Evolutionary conservation across 1,140 invertebrate genomes (phyloP), one percentile per base, ranked within the genome.

Genomic region (Solen grandis): DNA sequence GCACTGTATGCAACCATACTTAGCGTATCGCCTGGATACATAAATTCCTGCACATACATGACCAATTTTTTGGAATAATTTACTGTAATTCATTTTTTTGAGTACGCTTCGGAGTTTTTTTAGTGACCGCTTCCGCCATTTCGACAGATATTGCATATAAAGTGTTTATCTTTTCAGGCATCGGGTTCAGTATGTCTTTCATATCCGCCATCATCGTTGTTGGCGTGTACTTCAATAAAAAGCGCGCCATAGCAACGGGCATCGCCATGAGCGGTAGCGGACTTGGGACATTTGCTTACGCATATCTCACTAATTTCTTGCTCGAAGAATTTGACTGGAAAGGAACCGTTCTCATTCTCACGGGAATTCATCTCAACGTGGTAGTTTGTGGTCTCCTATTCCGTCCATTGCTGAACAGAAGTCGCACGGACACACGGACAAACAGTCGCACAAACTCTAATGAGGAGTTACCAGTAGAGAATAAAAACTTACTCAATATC

Each of bases 141-240:
- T n/a, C n/a, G n/a, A n/a, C n/a, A n/a, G n/a, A n/a, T n/a, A n/a
- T n/a, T n/a, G n/a, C n/a, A n/a, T n/a, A n/a, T n/a, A n/a, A n/a
- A n/a, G n/a, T 54, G 19, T 77, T 27, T 35, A 35, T 79, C 16
- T 63, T 91, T 91, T 5, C 96, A n/a, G 97, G 97, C 2, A 96
- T 97, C 84, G 97, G 97, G 5, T 92, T 98, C 73, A 96, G 96
- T 77, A 92, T 97, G 52, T 96, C 96, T 86, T 97, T 96, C 87
- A 96, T 98, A 1, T 95, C 97, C 2, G 84, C 88, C 36, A 86
- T 91, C 25, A 87, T 92, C 31, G 86, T 89, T 2, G 96, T 97
- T 2, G 96, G 96, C 8, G 97, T 97, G 92, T 98, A 98, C 93
- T 99, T 98, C 91, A 96, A 97, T 91, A 95, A 95, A 91, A 97